These are phyloP conservation scores for Actenoides hombroni DNA, from an alignment of 2,113 vertebrate genomes.

Conservation along the genomic window DNA sequence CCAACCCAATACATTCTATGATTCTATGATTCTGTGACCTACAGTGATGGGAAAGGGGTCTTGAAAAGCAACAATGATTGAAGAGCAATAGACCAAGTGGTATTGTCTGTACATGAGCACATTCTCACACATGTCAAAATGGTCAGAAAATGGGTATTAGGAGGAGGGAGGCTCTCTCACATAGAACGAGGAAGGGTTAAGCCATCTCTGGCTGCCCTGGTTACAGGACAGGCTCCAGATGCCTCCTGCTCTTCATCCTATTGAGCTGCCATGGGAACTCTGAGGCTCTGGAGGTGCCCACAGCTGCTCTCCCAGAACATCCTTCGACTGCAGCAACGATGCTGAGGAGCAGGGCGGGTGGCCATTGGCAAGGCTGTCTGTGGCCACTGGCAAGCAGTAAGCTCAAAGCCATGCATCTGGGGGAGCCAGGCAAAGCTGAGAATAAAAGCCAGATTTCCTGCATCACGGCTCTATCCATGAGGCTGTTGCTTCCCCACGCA, in stretches of 20 bases:
- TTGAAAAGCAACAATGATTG: background rate
- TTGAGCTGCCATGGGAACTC: background rate
- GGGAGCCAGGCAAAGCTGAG: background rate
- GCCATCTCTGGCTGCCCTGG: background rate
- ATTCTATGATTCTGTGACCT: background rate
- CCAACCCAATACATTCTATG: too few relatives aligned
- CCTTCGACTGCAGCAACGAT: background rate
- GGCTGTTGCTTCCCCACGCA: background rate
- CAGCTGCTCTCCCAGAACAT: background rate
- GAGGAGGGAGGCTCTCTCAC: background rate
- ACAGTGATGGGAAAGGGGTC: background rate
- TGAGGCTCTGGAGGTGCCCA: background rate
- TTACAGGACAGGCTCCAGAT: background rate
- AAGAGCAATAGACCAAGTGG: background rate
- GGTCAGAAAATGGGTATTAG: background rate
- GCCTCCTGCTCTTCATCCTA: background rate
- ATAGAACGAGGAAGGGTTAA: background rate
- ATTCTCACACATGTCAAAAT: background rate
- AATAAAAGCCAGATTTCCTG: constrained; percentile 30
- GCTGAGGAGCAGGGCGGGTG: fast-evolving
- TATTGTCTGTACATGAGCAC: background rate
- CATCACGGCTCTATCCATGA: background rate
- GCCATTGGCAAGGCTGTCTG: fast-evolving
- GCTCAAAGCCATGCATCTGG: fast-evolving
- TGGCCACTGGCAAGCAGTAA: fast-evolving